These are phyloP conservation scores for Pantherophis alleghaniensis DNA, from an alignment of 2,797 vertebrate genomes.

Conservation along the genomic window DNA sequence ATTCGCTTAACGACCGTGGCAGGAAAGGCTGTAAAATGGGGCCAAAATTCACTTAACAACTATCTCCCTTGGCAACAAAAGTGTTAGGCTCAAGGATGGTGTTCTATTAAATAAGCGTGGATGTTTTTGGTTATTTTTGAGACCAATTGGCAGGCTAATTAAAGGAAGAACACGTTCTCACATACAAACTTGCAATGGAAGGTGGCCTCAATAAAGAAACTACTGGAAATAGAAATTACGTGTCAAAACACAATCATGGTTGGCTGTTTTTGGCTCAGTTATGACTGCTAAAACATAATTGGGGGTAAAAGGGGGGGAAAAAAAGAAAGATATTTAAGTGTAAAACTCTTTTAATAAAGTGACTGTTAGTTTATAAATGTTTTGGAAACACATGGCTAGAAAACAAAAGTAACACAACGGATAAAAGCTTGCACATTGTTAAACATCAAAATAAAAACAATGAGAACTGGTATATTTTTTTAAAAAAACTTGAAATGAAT, in stretches of 20 bases:
- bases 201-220: not conserved
- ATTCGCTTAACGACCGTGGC: not conserved
- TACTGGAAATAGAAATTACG: not conserved
- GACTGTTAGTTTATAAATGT: conserved; percentile 67
- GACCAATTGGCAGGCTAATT: not conserved
- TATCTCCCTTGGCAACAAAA: not conserved
- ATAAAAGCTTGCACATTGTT: conserved; percentile 61
- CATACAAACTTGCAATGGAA: not conserved
- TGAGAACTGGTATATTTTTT: conserved; percentile 61
- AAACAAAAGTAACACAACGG: conserved; percentile 58
- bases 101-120: not conserved
- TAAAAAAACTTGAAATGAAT: conserved; percentile 62
- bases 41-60: not conserved
- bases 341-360: conserved; percentile 41
- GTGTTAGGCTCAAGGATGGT: too few species aligned
- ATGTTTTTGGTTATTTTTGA: not conserved
- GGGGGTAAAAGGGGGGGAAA: not conserved
- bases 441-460: conserved; percentile 72
- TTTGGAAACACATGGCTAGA: conserved; percentile 65
- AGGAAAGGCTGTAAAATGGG: too few species aligned
- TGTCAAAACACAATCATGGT: conserved; percentile 13
- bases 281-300: conserved; percentile 28
- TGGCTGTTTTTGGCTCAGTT: conserved; percentile 12
- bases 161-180: not conserved
- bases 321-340: conserved; percentile 6